A percentile compares a stretch with the other conserved stretches of the same genome.
Conservation (phyloP, 2,797 vertebrate species). For the Clarias platycephalus region DNA sequence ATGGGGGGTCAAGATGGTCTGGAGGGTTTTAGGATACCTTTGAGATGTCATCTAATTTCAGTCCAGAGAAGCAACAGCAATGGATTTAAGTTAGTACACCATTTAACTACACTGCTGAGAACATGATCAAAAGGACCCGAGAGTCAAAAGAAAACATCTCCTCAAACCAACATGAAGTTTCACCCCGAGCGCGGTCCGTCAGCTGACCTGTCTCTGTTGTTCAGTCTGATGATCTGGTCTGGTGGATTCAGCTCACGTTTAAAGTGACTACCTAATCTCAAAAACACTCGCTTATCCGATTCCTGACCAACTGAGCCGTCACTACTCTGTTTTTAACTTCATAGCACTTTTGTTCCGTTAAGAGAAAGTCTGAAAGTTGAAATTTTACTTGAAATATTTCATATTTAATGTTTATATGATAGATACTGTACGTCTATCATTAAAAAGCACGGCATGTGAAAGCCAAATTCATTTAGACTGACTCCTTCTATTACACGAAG, state of each 20-base stretch:
- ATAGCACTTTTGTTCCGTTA: not conserved
- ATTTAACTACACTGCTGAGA: not conserved
- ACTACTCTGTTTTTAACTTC: too few species aligned
- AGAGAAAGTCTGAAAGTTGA: not conserved
- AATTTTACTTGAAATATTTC: not conserved
- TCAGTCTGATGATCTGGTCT: not conserved
- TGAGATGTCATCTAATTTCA: not conserved
- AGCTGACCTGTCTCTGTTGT: not conserved
- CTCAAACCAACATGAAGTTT: not conserved
- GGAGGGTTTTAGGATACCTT: not conserved
- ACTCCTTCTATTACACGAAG: not conserved
- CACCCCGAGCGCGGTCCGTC: not conserved
- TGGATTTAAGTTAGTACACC: conserved; percentile 4
- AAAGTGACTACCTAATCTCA: not conserved
- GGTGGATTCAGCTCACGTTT: not conserved
- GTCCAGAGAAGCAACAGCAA: conserved; percentile 8
- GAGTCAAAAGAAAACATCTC: not conserved
- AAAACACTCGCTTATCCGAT: not conserved
- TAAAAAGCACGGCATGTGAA: not conserved
- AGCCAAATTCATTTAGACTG: not conserved
- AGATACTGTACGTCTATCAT: not conserved
- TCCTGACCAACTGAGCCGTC: not conserved
- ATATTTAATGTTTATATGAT: not conserved
- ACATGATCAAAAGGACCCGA: not conserved
- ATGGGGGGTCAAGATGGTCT: too few species aligned